Conservation (phyloP, 1,140 invertebrate genomes). For the Drosophila equinoxialis region DNA sequence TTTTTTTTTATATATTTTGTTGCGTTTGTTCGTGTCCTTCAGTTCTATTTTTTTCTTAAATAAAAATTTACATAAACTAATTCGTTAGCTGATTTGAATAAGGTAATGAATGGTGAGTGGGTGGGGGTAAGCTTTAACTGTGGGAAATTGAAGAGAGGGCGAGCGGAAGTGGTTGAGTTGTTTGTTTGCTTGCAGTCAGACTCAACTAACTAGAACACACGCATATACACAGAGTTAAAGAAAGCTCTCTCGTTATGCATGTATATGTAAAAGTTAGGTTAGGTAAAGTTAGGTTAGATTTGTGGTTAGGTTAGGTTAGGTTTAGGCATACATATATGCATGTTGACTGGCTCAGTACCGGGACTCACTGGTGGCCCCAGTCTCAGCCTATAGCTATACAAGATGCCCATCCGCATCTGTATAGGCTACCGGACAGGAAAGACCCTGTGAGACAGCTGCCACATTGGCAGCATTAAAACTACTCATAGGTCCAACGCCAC, state of each 20-base stretch:
- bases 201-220: not conserved
- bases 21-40: not conserved
- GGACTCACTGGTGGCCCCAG: constrained; percentile 60
- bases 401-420: constrained; percentile 82
- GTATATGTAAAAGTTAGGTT: constrained; percentile 34
- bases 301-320: constrained; percentile 22
- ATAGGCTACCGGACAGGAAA: constrained; percentile 61
- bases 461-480: constrained; percentile 64
- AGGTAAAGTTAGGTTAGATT: constrained; percentile 33
- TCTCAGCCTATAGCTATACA: constrained; percentile 81
- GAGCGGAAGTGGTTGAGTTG: not conserved
- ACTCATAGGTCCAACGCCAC: constrained; percentile 58
- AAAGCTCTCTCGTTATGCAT: constrained; percentile 59
- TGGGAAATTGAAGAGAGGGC: constrained; percentile 2
- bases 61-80: constrained; percentile 78
- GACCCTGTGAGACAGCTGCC: constrained; percentile 23
- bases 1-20: not conserved
- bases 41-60: constrained; percentile 2
- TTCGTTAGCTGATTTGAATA: constrained; percentile 80
- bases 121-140: constrained; percentile 17
- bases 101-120: constrained; percentile 57
- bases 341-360: constrained; percentile 56
- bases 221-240: constrained; percentile 5
- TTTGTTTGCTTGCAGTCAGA: constrained; percentile 4
- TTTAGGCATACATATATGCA: constrained; percentile 1